Base-by-base conservation (phyloP, 2,113 vertebrate genomes). In the Onychorhynchus coronatus region DNA sequence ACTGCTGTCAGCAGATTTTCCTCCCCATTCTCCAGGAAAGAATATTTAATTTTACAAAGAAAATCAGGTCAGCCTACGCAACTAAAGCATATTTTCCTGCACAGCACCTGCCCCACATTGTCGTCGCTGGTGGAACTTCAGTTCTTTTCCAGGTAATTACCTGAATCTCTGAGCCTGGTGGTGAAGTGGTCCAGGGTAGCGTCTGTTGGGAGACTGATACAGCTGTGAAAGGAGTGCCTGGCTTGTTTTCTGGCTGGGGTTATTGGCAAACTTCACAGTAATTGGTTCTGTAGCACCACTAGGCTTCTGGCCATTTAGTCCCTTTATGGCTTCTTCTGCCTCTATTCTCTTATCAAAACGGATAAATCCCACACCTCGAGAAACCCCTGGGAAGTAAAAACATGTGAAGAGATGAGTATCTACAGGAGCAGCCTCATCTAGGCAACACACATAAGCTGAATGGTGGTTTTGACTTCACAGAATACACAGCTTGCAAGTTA, bases 341-440 rank as follows among this genome's bases (percentile, higher is more conserved):
- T 99, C 99, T 98, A 99, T 99, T 98, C 99, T 99, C 98, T 99
- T 99, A 98, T 99, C 99, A 98, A 99, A 99, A 97, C 99, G 99
- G 96, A 99, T 99, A 98, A 99, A 99, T 97, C 99, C 99, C 96
- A 99, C 99, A 94, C 99, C 99, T 98, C 99, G 99, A 97, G 99
- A 99, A 92, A 99, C 99, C 97, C 99, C 99, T 99, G 98, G 91
- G 84, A 89, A 95, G 93, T 20, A 77, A 92, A 95, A 78, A 91
- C 73, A 91, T 0, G 8, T 20, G 27, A 79, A 79, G 23, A 55
- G 62, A 87, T 96, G 49, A 93, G n/a, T 65, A 78, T 59, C 73
- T 8, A 42, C 11, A 88, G 24, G 12, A 71, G 58, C 56, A 71
- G 75, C 44, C 67, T 88, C 58, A 68, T 66, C 35, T 37, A 8